phyloP scores from a whole-genome alignment of 2,888 invertebrate species.

The Phortica okadai region DNA sequence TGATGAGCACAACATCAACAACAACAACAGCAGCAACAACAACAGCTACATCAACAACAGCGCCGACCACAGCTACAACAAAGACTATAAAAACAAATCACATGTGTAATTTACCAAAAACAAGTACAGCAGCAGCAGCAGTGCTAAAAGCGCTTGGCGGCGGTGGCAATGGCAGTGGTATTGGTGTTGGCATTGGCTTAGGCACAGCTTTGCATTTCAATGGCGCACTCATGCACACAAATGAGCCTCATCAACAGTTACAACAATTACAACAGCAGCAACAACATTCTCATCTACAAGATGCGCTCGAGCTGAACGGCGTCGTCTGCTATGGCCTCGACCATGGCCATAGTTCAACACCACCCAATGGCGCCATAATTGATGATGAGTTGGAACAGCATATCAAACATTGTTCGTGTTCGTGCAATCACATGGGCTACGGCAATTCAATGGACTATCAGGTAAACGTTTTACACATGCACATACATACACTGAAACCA shows the following conservation, averaged over 20 bases:
- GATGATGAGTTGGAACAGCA: conserved; percentile 92
- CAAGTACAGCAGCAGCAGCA: conserved; percentile 27
- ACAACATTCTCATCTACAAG: conserved; percentile 51
- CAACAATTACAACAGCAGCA: conserved; percentile 40
- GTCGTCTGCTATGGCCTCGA: conserved; percentile 51
- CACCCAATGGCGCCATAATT: conserved; percentile 70
- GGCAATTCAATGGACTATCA: conserved; percentile 95
- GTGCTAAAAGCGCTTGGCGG: conserved; percentile 12
- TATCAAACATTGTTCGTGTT: conserved; percentile 92
- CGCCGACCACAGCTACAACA: conserved; percentile 37
- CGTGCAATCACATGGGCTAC: conserved; percentile 95
- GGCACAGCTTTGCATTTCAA: conserved; percentile 32
- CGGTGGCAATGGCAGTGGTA: neutral
- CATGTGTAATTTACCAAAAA: conserved; percentile 45
- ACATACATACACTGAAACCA: neutral
- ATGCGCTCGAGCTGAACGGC: conserved; percentile 38
- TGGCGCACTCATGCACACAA: conserved; percentile 48
- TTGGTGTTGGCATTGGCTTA: conserved; percentile 27
- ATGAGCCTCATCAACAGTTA: conserved; percentile 50
- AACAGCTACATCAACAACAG: conserved; percentile 37
- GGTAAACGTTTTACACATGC: conserved; percentile 76
- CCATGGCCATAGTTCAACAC: conserved; percentile 30
- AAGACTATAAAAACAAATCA: conserved; percentile 52
- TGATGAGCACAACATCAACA: conserved; percentile 31
- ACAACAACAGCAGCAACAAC: conserved; percentile 34